Evolutionary conservation across 2,113 vertebrate genomes (phyloP), one percentile per base, ranked within the genome.

Genomic region (Lasiurus cinereus): DNA sequence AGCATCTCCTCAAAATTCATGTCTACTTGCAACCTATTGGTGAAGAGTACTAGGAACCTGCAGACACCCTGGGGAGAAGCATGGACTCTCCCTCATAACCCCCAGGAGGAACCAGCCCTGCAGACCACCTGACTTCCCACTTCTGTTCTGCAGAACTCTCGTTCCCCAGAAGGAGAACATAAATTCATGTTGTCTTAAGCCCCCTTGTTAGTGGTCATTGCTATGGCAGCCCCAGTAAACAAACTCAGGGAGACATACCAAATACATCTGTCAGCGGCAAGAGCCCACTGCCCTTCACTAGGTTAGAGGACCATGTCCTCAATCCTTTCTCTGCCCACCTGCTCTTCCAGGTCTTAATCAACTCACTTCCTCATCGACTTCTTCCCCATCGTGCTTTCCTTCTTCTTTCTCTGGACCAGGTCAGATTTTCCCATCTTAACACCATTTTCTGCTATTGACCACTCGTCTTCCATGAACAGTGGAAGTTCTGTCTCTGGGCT

Each of bases 31-130:
- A 66, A 67, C 22, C 83, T 76, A 52, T 52, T 6, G 3, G 3
- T 7, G 1, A 76, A 6, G 64, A 33, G 0, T 6, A 1, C 19
- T 24, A 10, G 54, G 4, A 19, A 31, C 24, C 8, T 14, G 19
- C 2, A 16, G 46, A 43, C 19, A 8, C 39, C 19, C 18, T 4
- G 1, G 46, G 12, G 54, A 66, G 46, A 16, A 29, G 19, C 54
- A 16, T 0, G 67, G 31, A 3, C 24, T 15, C 84, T 64, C 46
- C 19, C 54, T 18, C 43, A 29, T 16, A 46, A 0, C 0, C 33
- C 36, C 27, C 15, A 54, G 56, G 31, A n/a, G 29, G 6, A 48
- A 22, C 36, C 46, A 46, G 4, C 33, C 11, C 46, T 16, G 66
- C 43, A 7, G 5, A 56, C 36, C 12, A 27, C 19, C 69, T 27